phyloP scores from a whole-genome alignment of 2,113 vertebrate genomes.

The Hippocampus comes region DNA sequence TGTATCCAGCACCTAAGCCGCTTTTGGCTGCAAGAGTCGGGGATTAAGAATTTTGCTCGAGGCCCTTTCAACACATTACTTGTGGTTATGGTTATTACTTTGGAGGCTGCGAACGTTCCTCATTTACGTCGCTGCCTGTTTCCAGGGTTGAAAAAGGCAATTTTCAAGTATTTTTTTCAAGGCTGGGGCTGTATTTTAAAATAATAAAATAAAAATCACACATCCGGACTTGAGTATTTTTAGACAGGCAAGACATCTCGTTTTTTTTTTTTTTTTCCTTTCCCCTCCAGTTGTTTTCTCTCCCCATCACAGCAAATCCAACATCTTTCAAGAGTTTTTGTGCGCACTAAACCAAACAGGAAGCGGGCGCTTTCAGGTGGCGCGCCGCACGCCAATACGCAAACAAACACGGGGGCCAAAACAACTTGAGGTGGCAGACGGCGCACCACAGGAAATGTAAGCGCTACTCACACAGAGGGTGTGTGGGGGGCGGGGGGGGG shows the following conservation, averaged over 20 bases:
- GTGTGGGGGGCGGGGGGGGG: background rate
- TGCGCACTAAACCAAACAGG: constrained; percentile 12
- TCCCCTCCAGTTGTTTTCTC: background rate
- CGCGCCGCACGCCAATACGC: constrained; percentile 25
- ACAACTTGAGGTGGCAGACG: constrained; percentile 29
- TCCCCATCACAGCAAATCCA: constrained; percentile 12
- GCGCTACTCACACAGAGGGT: constrained; percentile 7
- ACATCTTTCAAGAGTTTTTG: constrained; percentile 30
- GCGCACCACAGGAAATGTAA: constrained; percentile 31
- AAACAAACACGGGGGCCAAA: constrained; percentile 33
- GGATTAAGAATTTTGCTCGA: constrained; percentile 56
- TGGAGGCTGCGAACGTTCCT: constrained; percentile 36
- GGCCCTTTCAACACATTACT: constrained; percentile 51
- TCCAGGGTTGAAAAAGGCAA: constrained; percentile 40
- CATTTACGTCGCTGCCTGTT: constrained; percentile 51
- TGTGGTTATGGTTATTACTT: constrained; percentile 50
- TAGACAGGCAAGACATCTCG: background rate
- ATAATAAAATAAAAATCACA: background rate
- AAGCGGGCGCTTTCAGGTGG: constrained; percentile 19
- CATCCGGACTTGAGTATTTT: background rate
- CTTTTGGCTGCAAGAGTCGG: constrained; percentile 51
- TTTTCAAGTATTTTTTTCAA: constrained; percentile 14
- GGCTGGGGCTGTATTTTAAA: background rate
- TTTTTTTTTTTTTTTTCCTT: background rate
- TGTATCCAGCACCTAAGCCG: constrained; percentile 55